Base-by-base conservation (phyloP, 2,797 vertebrate species). In the Danio albolineatus region DNA sequence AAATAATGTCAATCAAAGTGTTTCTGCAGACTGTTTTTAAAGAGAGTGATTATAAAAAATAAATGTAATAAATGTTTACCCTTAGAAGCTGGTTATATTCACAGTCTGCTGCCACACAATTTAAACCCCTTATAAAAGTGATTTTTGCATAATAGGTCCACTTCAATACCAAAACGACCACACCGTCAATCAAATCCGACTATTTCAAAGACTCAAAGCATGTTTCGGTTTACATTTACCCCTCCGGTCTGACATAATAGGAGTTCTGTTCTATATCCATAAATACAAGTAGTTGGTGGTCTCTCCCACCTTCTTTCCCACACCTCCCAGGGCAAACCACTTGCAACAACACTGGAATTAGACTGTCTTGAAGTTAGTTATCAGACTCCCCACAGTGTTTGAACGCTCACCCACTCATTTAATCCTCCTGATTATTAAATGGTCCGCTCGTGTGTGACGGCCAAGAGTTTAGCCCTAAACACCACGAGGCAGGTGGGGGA, bases 391-490 rank as follows among this genome's bases (percentile, higher is more conserved):
- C 61, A 73, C 71, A 56, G 70, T 28, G 51, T 79, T 59, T 73
- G 66, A 72, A 78, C 46, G 61, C 28, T 73, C 83, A 78, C 79
- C 74, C 83, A 80, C 81, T 38, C 73, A 57, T 64, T 46, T 82
- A 83, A 86, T 80, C 73, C 81, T 69, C 54, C 69, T 73, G 72
- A 82, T 85, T 70, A 70, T 80, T 80, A 57, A 62, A 38, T 51
- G 4, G 38, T 16, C 48, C 49, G 79, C 62, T 72, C 43, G 75
- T 80, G 84, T 53, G 53, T 76, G 73, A 82, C 66, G 28, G 64
- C 59, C 51, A 80, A 80, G 67, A 67, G 74, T 84, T 79, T 70
- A 73, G 79, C 70, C 53, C 80, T 67, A 82, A 76, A 75, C 59
- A 65, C 36, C 28, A 54, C 44, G 49, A 44, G 46, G 54, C 73